phyloP scores from a whole-genome alignment of 1,140 invertebrate species.

The Heliothis virescens region DNA sequence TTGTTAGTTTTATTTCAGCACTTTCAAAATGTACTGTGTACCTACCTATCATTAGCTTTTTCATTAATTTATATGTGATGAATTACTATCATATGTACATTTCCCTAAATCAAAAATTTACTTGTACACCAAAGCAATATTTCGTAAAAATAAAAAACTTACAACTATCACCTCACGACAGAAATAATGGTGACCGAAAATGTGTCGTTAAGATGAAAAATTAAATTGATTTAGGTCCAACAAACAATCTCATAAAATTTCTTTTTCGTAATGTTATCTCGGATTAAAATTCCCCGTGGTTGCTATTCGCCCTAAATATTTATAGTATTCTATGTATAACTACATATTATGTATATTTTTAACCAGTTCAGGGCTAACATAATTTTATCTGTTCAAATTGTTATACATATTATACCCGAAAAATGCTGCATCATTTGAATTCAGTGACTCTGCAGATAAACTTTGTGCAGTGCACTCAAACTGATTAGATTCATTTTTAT shows the following conservation, averaged over 20 bases:
- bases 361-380: slow-evolving; percentile 1
- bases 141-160: slow-evolving; percentile 5
- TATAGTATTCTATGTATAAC: slow-evolving; percentile 3
- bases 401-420: neutral
- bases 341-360: slow-evolving; percentile 12
- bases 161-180: slow-evolving; percentile 1
- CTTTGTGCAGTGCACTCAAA: slow-evolving; percentile 42
- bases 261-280: slow-evolving; percentile 25
- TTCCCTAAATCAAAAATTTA: too few species aligned
- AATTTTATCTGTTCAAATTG: neutral
- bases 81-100: too few species aligned
- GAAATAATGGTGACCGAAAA: slow-evolving; percentile 24
- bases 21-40: too few species aligned
- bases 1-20: too few species aligned
- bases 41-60: too few species aligned
- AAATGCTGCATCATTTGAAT: slow-evolving; percentile 3
- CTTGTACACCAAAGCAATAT: neutral
- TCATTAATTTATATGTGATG: too few species aligned
- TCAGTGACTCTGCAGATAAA: slow-evolving; percentile 19
- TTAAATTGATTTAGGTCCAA: slow-evolving; percentile 36
- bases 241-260: slow-evolving; percentile 45
- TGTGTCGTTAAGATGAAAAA: slow-evolving; percentile 23
- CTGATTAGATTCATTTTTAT: slow-evolving; percentile 45
- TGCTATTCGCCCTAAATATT: slow-evolving; percentile 43
- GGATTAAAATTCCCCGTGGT: slow-evolving; percentile 36